Evolutionary conservation across 2,797 vertebrate genomes (phyloP), one percentile per base, ranked within the genome.

Genomic region (Urocyon cinereoargenteus): DNA sequence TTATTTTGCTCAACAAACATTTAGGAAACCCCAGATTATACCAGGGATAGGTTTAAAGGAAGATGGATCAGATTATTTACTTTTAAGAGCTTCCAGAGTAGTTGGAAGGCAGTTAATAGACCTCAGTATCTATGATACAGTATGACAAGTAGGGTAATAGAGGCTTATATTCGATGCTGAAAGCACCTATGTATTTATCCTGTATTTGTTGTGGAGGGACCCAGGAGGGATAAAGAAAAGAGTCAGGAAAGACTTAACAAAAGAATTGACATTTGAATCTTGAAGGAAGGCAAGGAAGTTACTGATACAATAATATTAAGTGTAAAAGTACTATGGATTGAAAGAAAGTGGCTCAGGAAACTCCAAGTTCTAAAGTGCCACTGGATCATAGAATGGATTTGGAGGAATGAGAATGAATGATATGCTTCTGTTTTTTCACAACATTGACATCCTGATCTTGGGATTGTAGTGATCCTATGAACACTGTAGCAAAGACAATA

Each of bases 201-300:
- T 61, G 4, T 78, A 51, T 66, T 87, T 92, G 31, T 66, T 92
- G 34, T 66, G 11, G 49, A 88, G 49, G 40, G 59, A 57, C n/a
- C 21, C 28, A 75, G 49, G 31, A 66, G 18, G 21, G 15, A 36
- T 55, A 45, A 45, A 66, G 36, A 68, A 40, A 40, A 77, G n/a
- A 91, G 24, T 49, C 22, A 94, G 36, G 24, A 91, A 86, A 72
- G 73, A 77, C 15, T 61, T 90, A 51, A 90, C 16, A 34, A 57
- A 90, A 94, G 77, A 87, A 49, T 21, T 72, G 64, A 86, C 11
- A 55, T 72, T 86, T 95, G 59, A 87, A 31, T 95, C 59, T 82
- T 82, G 40, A 92, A 84, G 26, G 51, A 92, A 77, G 72, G 85
- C 68, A 62, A 55, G 34, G n/a, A 75, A 81, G 14, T 79, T 87